Evolutionary conservation across 2,113 vertebrate species (phyloP), one percentile per base, ranked within the genome.

Genomic region (Himantopus leucocephalus): DNA sequence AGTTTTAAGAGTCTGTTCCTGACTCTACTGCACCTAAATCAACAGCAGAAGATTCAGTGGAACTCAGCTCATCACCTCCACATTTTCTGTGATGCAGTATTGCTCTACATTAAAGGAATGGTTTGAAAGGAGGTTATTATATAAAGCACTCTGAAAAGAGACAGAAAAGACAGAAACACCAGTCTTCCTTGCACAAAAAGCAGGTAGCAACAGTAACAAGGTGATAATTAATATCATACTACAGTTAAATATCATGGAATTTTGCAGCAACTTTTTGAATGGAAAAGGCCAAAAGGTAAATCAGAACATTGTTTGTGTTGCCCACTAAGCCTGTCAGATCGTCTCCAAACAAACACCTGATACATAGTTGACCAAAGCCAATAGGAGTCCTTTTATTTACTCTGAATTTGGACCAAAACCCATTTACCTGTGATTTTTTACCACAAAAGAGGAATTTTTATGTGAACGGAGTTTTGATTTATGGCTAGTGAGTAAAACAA

Each of bases 31-130:
- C 50, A 76, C 4, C 62, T 37, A 41, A 73, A 62, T 24, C 78
- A 73, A 8, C 27, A 89, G 35, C 11, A 23, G 23, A 39, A 68
- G 58, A 48, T 9, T 23, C 37, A 48, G 18, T 1, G n/a, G 77
- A 48, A 59, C 22, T 50, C 29, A 39, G 60, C 27, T 50, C 56
- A 39, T 41, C 72, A 9, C 22, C 62, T 55, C 9, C 32, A 12
- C 29, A 8, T 74, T 14, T 26, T 7, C 18, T 34, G 34, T 6
- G 70, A 56, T 0, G 0, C 70, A 39, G 67, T 9, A 27, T 1
- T 59, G 50, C 55, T 32, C 27, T 68, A 29, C 3, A 0, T 9
- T 23, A 35, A 22, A 59, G 43, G 48, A 64, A 75, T 22, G 27
- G 39, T 37, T 55, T 59, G 73, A 76, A 89, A 58, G 62, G 17